Conservation (phyloP, 2,113 vertebrate genomes). For the Eidolon helvum region DNA sequence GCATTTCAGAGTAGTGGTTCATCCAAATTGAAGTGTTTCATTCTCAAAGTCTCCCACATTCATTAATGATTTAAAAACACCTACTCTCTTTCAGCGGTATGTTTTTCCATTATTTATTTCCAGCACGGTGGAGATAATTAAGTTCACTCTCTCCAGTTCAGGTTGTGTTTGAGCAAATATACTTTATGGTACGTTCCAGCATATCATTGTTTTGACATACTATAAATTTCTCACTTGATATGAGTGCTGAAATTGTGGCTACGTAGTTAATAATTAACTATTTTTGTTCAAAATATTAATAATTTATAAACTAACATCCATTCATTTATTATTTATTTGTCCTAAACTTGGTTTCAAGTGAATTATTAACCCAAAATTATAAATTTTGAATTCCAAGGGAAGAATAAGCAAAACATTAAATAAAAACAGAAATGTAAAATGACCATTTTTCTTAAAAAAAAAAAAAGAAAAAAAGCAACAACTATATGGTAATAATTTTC, state of each 20-base stretch:
- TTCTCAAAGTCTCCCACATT: slow-evolving; percentile 13
- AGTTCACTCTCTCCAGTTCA: neutral
- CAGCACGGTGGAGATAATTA: slow-evolving; percentile 45
- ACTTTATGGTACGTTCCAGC: neutral
- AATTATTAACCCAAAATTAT: neutral
- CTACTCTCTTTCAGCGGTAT: neutral
- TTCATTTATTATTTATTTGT: neutral
- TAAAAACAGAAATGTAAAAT: neutral
- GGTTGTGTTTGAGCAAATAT: neutral
- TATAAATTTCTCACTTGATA: neutral
- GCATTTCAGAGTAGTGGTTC: neutral
- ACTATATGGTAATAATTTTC: neutral
- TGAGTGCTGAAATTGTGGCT: neutral
- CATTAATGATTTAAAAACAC: slow-evolving; percentile 58
- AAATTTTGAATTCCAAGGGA: neutral
- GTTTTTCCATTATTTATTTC: slow-evolving; percentile 60
- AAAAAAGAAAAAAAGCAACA: neutral
- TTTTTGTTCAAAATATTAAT: neutral
- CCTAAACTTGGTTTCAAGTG: neutral
- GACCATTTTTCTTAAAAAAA: neutral
- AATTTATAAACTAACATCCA: neutral
- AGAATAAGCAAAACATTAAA: neutral
- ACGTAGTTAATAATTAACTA: neutral
- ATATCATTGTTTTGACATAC: neutral
- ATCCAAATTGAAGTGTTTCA: slow-evolving; percentile 33